A percentile compares a stretch with the other conserved stretches of the same genome.
Evolutionary conservation across 2,888 invertebrate species (phyloP).

Genomic region (Parnassius glacialis): DNA sequence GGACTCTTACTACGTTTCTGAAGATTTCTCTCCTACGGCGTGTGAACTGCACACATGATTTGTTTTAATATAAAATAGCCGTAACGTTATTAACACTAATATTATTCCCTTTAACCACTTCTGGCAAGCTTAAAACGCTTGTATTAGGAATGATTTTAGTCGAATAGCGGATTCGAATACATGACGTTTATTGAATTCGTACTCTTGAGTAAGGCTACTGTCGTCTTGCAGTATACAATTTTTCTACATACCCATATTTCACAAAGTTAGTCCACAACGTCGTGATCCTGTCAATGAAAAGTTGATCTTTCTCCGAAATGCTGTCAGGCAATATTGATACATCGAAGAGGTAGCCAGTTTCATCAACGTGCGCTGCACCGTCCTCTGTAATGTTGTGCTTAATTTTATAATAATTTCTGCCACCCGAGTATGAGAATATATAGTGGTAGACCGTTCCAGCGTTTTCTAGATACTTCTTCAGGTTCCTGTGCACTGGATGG

Average conservation of each 20-base stretch:
- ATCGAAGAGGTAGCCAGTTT: slow-evolving; percentile 47
- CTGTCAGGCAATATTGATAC: slow-evolving; percentile 28
- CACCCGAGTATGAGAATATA: slow-evolving; percentile 43
- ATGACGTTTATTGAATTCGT: no score
- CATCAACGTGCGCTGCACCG: slow-evolving; percentile 45
- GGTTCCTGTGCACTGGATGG: slow-evolving; percentile 39
- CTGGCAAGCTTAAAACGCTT: no score
- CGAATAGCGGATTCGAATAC: no score
- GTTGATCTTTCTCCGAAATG: slow-evolving; percentile 32
- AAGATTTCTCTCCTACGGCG: no score
- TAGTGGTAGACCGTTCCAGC: slow-evolving; percentile 39
- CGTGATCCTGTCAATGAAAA: slow-evolving; percentile 36
- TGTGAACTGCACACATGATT: no score
- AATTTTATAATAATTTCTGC: slow-evolving; percentile 34
- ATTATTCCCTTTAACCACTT: no score
- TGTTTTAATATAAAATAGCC: no score
- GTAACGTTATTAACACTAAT: no score
- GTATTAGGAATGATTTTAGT: no score
- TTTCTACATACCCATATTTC: slow-evolving; percentile 33
- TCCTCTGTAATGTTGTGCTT: slow-evolving; percentile 27
- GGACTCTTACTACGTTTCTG: no score
- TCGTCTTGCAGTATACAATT: no score
- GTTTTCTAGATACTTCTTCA: slow-evolving; percentile 36
- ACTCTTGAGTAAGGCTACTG: no score
- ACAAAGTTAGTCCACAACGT: slow-evolving; percentile 42